phyloP scores from a whole-genome alignment of 2,888 invertebrate species.

The Diabrotica balteata region DNA sequence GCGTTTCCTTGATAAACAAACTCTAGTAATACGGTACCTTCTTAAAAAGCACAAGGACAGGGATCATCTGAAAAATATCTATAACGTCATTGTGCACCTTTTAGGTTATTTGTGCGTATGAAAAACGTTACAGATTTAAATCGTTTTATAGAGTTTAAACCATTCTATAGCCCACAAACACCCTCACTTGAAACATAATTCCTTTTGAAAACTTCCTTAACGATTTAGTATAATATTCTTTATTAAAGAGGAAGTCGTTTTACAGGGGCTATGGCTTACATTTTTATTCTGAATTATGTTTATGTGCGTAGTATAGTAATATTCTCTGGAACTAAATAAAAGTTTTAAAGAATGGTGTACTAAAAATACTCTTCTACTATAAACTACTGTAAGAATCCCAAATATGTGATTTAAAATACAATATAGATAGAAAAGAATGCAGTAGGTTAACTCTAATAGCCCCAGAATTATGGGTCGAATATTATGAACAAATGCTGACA shows the following conservation, averaged over 20 bases:
- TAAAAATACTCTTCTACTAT: too few species aligned
- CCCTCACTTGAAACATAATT: conserved; percentile 34
- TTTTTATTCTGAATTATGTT: too few species aligned
- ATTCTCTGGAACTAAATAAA: too few species aligned
- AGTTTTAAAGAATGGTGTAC: too few species aligned
- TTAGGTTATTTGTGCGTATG: conserved; percentile 48
- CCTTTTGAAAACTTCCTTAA: conserved; percentile 18
- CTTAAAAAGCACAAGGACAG: conserved; percentile 26
- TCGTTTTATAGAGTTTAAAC: conserved; percentile 34
- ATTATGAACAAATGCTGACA: too few species aligned
- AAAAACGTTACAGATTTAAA: conserved; percentile 50
- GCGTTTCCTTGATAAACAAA: conserved; percentile 5
- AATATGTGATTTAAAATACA: too few species aligned
- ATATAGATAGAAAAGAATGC: too few species aligned
- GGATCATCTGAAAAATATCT: conserved; percentile 51
- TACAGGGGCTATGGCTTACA: too few species aligned
- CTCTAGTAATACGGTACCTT: neutral
- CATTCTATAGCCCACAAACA: conserved; percentile 26
- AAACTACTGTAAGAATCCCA: too few species aligned
- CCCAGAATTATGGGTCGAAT: too few species aligned
- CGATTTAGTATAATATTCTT: conserved; percentile 17
- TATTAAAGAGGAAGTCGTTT: neutral
- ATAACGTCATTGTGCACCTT: conserved; percentile 56
- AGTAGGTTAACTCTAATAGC: too few species aligned
- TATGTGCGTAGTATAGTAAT: too few species aligned